Conservation (phyloP, 2,113 vertebrate species). For the Myrmophylax atrothorax region DNA sequence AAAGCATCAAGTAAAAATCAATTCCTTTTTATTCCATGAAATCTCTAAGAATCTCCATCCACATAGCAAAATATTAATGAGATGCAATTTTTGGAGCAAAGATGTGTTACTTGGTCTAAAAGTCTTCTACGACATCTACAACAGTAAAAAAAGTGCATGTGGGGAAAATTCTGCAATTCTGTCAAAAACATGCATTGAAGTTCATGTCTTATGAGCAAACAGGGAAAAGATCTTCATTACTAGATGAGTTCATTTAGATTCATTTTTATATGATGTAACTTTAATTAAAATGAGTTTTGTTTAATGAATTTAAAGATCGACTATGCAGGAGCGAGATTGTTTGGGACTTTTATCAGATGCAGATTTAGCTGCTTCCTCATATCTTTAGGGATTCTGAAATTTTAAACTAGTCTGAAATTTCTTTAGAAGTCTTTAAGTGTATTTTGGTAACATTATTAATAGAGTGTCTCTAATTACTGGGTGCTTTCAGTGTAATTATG, state of each 20-base stretch:
- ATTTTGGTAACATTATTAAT: conserved; percentile 60
- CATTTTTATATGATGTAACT: neutral
- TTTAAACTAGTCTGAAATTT: conserved; percentile 49
- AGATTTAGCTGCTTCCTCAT: neutral
- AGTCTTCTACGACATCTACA: neutral
- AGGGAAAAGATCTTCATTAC: neutral
- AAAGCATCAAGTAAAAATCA: conserved; percentile 39
- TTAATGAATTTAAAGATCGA: conserved; percentile 12
- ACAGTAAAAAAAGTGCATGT: neutral
- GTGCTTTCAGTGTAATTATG: conserved; percentile 47
- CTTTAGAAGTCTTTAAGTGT: conserved; percentile 39
- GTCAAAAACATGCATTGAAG: neutral
- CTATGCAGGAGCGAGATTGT: neutral
- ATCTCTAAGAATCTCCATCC: neutral
- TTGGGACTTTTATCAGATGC: conserved; percentile 20
- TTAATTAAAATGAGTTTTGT: conserved; percentile 9
- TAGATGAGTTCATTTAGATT: neutral
- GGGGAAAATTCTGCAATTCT: neutral
- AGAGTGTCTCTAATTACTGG: conserved; percentile 47
- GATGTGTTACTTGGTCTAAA: neutral
- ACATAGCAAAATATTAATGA: neutral
- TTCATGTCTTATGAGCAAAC: neutral
- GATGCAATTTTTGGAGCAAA: neutral
- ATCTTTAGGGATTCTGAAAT: conserved; percentile 27
- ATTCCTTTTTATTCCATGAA: neutral